Evolutionary conservation across 2,797 vertebrate genomes (phyloP).

Genomic region (Eulemur coronatus): DNA sequence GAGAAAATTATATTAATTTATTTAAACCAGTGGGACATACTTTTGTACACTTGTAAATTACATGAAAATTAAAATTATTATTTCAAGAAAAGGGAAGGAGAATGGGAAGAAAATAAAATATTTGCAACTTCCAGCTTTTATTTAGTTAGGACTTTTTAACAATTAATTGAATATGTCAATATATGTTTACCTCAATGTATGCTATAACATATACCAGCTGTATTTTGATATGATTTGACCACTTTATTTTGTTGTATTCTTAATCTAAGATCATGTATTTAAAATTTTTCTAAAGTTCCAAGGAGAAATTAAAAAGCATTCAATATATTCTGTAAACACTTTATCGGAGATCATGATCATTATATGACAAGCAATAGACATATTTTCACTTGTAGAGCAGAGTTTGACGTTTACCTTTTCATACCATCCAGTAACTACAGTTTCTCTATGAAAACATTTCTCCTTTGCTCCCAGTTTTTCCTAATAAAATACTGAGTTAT

Average conservation of each 20-base stretch:
- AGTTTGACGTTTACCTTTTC: not conserved
- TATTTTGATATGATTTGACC: not conserved
- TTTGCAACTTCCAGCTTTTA: not conserved
- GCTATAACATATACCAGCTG: not conserved
- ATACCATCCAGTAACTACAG: not conserved
- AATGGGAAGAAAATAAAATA: not conserved
- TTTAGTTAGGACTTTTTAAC: not conserved
- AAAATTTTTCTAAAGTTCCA: not conserved
- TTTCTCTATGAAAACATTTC: not conserved
- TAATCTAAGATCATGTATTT: not conserved
- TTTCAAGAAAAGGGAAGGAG: not conserved
- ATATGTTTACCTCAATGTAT: not conserved
- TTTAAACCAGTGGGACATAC: not conserved
- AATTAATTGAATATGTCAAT: not conserved
- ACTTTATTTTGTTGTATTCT: not conserved
- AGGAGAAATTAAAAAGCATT: not conserved
- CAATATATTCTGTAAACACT: not conserved
- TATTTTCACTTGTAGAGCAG: not conserved
- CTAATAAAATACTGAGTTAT: not conserved
- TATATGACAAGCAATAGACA: not conserved
- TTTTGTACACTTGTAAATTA: not conserved
- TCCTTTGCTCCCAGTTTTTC: not conserved
- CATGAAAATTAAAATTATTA: not conserved
- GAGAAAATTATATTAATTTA: not conserved
- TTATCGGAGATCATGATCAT: not conserved